Conservation (phyloP, 1,140 invertebrate species). For the Phortica variegata region DNA sequence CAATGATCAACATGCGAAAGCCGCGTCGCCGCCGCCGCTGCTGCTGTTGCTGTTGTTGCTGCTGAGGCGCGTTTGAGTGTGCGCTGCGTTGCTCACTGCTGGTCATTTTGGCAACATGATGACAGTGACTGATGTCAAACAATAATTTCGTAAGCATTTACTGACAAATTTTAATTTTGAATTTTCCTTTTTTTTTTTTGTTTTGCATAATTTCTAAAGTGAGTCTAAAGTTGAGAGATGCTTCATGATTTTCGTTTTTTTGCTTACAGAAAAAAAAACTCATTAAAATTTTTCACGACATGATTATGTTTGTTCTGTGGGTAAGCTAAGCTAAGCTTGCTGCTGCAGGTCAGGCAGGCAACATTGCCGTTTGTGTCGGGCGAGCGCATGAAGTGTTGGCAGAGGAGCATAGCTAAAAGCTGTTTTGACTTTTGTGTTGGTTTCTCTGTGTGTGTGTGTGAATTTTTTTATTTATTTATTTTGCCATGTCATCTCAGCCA, state of each 20-base stretch:
- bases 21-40: neutral
- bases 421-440: too few species aligned
- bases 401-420: too few species aligned
- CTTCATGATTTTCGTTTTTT: too few species aligned
- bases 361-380: too few species aligned
- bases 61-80: too few species aligned
- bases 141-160: conserved; percentile 11
- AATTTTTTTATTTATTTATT: too few species aligned
- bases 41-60: neutral
- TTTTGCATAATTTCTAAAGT: too few species aligned
- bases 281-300: conserved; percentile 19
- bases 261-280: conserved; percentile 4
- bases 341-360: too few species aligned
- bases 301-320: conserved; percentile 8
- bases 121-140: conserved; percentile 16
- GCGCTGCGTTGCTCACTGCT: conserved; percentile 23
- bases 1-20: neutral
- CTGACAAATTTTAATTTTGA: conserved; percentile 4
- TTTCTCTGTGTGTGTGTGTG: neutral
- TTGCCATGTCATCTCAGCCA: too few species aligned
- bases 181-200: conserved; percentile 6
- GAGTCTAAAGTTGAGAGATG: too few species aligned
- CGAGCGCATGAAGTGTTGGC: too few species aligned
- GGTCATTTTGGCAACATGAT: conserved; percentile 13
- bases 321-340: too few species aligned